A percentile compares a stretch with the other conserved stretches of the same genome.
These are phyloP conservation scores for Hypomecis punctinalis DNA, from an alignment of 2,888 invertebrate genomes.

Conservation along the genomic window DNA sequence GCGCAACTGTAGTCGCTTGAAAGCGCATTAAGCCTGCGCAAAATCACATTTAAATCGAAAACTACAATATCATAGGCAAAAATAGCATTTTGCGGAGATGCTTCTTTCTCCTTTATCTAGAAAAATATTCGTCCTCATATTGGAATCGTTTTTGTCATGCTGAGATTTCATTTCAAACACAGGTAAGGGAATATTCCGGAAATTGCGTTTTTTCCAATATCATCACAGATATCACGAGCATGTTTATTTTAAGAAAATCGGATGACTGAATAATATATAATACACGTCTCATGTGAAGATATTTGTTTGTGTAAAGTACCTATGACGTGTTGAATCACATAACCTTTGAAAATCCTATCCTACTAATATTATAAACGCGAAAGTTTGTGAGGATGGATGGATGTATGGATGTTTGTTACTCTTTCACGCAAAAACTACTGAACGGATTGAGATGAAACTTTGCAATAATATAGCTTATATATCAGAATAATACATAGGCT, in stretches of 20 bases:
- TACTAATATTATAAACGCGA: too few species aligned
- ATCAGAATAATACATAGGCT: too few species aligned
- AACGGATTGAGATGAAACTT: too few species aligned
- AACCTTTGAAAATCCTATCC: too few species aligned
- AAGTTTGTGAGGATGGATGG: too few species aligned
- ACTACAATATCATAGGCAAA: background rate
- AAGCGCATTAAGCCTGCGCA: too few species aligned
- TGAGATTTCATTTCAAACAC: conserved; percentile 20
- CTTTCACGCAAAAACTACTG: too few species aligned
- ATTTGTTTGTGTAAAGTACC: background rate
- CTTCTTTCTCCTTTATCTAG: background rate
- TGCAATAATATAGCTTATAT: too few species aligned
- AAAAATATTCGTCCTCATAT: background rate
- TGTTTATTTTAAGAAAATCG: conserved; percentile 7
- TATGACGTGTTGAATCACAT: too few species aligned
- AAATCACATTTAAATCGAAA: too few species aligned
- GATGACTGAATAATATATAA: conserved; percentile 9
- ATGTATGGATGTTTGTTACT: too few species aligned
- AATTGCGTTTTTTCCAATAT: conserved; percentile 20
- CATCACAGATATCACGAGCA: background rate
- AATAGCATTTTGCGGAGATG: background rate
- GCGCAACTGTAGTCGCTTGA: too few species aligned
- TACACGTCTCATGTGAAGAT: background rate
- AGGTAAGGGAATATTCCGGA: conserved; percentile 24
- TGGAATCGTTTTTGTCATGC: conserved; percentile 8